A percentile compares a stretch with the other conserved stretches of the same genome.
Evolutionary conservation across 1,140 invertebrate species (phyloP).

Genomic region (Dendrolimus kikuchii): DNA sequence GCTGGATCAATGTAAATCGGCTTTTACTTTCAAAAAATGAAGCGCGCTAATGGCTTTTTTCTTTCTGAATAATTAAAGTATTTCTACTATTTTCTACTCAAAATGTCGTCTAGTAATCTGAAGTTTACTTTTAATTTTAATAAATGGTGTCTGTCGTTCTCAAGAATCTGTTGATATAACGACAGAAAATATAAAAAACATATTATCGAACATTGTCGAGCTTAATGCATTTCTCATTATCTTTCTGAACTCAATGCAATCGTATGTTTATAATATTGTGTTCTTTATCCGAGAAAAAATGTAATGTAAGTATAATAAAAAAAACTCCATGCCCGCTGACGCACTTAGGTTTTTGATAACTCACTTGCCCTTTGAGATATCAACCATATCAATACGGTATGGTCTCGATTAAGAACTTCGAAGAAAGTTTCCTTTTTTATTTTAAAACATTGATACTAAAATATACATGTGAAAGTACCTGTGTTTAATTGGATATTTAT

Average conservation of each 20-base stretch:
- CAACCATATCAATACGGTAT: slow-evolving; percentile 13
- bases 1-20: too few species aligned
- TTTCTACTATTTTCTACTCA: too few species aligned
- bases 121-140: too few species aligned
- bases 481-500: too few species aligned
- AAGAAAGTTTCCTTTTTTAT: neutral
- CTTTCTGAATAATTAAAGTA: too few species aligned
- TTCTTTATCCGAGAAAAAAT: too few species aligned
- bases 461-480: too few species aligned
- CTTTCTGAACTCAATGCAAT: too few species aligned
- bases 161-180: neutral
- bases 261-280: too few species aligned
- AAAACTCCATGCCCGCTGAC: slow-evolving; percentile 8
- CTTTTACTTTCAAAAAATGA: too few species aligned
- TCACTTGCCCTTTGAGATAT: slow-evolving; percentile 18
- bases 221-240: slow-evolving; percentile 5
- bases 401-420: slow-evolving; percentile 1
- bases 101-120: too few species aligned
- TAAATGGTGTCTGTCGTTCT: neutral
- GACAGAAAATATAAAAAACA: neutral
- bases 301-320: neutral
- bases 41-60: too few species aligned
- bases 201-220: slow-evolving; percentile 4
- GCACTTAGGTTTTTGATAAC: slow-evolving; percentile 15
- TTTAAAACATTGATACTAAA: neutral